Base-by-base conservation (phyloP, 2,888 invertebrate genomes). In the Tethea ocularis region DNA sequence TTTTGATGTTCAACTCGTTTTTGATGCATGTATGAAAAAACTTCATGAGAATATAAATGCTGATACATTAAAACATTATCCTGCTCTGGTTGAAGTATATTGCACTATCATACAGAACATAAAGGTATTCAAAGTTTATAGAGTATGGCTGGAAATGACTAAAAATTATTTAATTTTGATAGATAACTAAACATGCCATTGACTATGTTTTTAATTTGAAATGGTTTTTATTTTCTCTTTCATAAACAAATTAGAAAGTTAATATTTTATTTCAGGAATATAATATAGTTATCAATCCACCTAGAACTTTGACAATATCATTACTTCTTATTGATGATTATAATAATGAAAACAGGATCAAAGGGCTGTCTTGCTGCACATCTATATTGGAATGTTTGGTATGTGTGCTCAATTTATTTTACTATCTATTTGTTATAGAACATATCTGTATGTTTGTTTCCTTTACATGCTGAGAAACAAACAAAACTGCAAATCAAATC, bases 251-350 rank as follows among this genome's bases (percentile, higher is more conserved):
- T 20, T 10, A 46, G 11, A 26, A 51, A 24, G 26, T 59, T 62
- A 57, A n/a, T n/a, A n/a, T n/a, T n/a, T n/a, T 61, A 64, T 89
- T 84, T 33, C 77, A 91, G 91, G 68, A 75, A 11, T 89, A 80
- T 61, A 77, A 82, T 58, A 65, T 89, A 1, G 62, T 52, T 36
- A 41, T 88, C 17, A 82, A 80, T 57, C 80, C 87, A 36, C 68
- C 79, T 4, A 79, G 79, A 56, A 73, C 86, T 33, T 72, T 91
- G 61, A 90, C 91, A 23, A 68, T 86, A 26, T 72, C 86, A 38
- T 67, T 93, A 26, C 68, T 87, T 20, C 70, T 92, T 10, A 83
- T 87, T 57, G 90, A 92, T 66, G 92, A 93, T 64, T 87, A 82
- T 64, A 70, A 81, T 10, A 62, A 62, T 33, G 61, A 62, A n/a